phyloP scores from a whole-genome alignment of 2,888 invertebrate species.

The Acanthopleura granulata region DNA sequence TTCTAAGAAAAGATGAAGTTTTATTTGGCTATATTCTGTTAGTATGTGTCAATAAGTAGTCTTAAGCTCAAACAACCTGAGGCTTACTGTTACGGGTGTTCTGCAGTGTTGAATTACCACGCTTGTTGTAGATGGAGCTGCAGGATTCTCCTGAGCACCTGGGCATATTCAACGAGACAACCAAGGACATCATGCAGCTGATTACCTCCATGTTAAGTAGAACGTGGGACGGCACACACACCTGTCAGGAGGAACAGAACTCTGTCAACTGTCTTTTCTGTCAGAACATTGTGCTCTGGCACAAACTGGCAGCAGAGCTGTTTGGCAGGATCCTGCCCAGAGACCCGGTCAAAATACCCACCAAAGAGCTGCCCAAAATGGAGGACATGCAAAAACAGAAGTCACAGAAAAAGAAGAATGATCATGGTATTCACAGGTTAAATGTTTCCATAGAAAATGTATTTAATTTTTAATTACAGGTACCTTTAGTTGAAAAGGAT shows the following conservation, averaged over 20 bases:
- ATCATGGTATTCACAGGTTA: conserved; percentile 27
- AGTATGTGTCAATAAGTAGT: too few relatives aligned
- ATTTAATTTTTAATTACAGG: too few relatives aligned
- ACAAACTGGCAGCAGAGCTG: conserved; percentile 77
- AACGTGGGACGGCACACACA: conserved; percentile 78
- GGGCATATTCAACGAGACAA: conserved; percentile 80
- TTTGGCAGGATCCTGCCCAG: conserved; percentile 62
- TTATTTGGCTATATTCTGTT: too few relatives aligned
- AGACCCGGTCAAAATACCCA: conserved; percentile 62
- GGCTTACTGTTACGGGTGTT: too few relatives aligned
- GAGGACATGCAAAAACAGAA: conserved; percentile 62
- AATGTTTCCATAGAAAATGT: neutral
- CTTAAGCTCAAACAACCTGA: too few relatives aligned
- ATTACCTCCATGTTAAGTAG: conserved; percentile 83
- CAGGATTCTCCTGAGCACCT: conserved; percentile 87
- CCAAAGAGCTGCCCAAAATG: conserved; percentile 65
- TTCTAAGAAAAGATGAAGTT: too few relatives aligned
- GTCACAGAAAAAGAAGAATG: conserved; percentile 36
- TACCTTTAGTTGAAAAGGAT: too few relatives aligned
- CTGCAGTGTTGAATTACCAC: too few relatives aligned
- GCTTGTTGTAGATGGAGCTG: conserved; percentile 78
- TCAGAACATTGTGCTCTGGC: conserved; percentile 87
- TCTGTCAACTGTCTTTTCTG: conserved; percentile 88
- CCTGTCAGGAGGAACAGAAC: conserved; percentile 72
- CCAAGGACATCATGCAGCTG: conserved; percentile 79